Evolutionary conservation across 2,797 vertebrate species (phyloP).

Genomic region (Takifugu ocellatus): DNA sequence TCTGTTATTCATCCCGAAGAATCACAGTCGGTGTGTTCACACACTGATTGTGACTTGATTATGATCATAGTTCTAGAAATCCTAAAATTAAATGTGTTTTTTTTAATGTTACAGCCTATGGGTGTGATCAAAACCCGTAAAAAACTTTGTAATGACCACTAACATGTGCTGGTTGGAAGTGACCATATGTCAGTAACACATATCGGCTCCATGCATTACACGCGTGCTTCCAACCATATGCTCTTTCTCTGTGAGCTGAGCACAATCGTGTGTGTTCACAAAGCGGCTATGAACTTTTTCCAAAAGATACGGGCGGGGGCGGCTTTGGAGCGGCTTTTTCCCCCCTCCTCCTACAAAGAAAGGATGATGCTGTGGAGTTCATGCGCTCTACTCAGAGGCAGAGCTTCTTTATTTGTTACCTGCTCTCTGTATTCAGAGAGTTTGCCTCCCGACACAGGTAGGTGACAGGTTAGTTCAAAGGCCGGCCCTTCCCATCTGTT

Average conservation of each 20-base stretch:
- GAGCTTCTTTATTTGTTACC: constrained; percentile 41
- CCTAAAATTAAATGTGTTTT: constrained; percentile 1
- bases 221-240: constrained; percentile 23
- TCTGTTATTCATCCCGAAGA: neutral
- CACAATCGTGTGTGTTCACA: constrained; percentile 10
- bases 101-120: constrained; percentile 16
- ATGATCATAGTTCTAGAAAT: constrained; percentile 1
- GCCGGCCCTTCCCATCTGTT: constrained; percentile 57
- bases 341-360: neutral
- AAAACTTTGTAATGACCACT: constrained; percentile 44
- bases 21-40: neutral
- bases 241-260: constrained; percentile 4
- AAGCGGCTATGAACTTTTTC: constrained; percentile 12
- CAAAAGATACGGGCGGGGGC: neutral
- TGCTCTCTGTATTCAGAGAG: constrained; percentile 37
- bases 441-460: constrained; percentile 48
- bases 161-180: constrained; percentile 7
- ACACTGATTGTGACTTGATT: neutral
- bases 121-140: constrained; percentile 33
- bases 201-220: constrained; percentile 11
- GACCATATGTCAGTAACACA: constrained; percentile 37
- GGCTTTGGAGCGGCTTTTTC: too few species aligned
- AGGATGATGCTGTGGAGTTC: constrained; percentile 12
- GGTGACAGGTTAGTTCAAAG: constrained; percentile 61
- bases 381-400: constrained; percentile 23